phyloP scores from a whole-genome alignment of 2,888 invertebrate species.

The Uropetala carovei region DNA sequence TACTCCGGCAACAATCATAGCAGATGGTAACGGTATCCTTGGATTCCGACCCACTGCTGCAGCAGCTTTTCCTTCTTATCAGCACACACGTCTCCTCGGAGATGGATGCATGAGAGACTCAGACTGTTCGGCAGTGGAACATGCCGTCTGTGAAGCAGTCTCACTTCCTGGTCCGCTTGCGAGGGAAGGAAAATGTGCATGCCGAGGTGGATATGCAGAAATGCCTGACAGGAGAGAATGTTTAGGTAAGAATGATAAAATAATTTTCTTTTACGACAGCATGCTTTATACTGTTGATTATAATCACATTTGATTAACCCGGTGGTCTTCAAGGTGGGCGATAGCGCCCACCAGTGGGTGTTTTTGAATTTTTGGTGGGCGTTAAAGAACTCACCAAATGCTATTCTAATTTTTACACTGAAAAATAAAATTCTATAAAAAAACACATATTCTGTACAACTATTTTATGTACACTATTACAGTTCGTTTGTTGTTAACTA shows the following conservation, averaged over 20 bases:
- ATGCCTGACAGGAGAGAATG: constrained; percentile 82
- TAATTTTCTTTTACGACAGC: not conserved
- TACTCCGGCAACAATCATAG: constrained; percentile 38
- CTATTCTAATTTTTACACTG: too few species aligned
- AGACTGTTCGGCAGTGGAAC: constrained; percentile 76
- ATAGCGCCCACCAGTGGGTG: too few species aligned
- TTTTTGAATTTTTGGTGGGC: too few species aligned
- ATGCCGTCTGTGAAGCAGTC: constrained; percentile 31
- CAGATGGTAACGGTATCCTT: constrained; percentile 70
- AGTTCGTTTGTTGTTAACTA: too few species aligned
- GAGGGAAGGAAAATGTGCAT: constrained; percentile 85
- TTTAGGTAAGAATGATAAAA: constrained; percentile 74
- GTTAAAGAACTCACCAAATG: too few species aligned
- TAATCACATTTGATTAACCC: not conserved
- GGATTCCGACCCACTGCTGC: constrained; percentile 81
- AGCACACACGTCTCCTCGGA: constrained; percentile 82
- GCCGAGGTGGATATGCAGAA: constrained; percentile 82
- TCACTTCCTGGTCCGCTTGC: constrained; percentile 85
- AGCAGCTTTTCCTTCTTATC: constrained; percentile 75
- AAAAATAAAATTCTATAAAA: too few species aligned
- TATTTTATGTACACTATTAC: too few species aligned
- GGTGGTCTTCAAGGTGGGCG: too few species aligned
- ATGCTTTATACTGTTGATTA: too few species aligned
- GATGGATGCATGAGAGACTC: constrained; percentile 85
- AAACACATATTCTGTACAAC: too few species aligned